Evolutionary conservation across 2,888 invertebrate species (phyloP), one percentile per base, ranked within the genome.

Genomic region (Gymnocheta viridis): DNA sequence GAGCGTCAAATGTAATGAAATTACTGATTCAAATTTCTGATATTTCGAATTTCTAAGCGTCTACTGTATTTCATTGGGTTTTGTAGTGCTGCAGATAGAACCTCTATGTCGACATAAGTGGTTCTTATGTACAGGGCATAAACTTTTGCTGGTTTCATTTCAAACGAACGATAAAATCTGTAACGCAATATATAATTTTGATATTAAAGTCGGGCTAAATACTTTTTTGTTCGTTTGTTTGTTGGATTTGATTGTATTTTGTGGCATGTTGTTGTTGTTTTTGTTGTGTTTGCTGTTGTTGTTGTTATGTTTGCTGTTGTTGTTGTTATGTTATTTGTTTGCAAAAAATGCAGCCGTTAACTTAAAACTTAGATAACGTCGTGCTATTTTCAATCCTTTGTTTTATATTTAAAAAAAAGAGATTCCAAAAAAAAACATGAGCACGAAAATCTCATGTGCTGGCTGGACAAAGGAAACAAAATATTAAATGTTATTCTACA

Each of bases 381-480:
- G 81, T 82, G 81, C 62, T 64, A 56, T 76, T 69, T 82, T 32
- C 60, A 76, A 76, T 82, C 74, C 74, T 82, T 82, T 82, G 81
- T 76, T 82, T 74, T 74, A 69, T 69, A 62, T 17, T 14, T n/a
- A n/a, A n/a, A 44, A 64, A 66, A 64, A 44, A 38, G 1, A 49
- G 19, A 29, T 64, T 47, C 14, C 9, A 14, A 44, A 32, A 62
- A 66, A 73, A 73, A 64, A 69, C 74, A 74, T 74, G 74, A 82
- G 81, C 81, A 82, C 81, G 81, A 82, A 76, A 69, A 82, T 56
- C 27, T 62, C 44, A 70, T 76, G 74, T 64, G 81, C 69, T 82
- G 74, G 81, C 69, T 82, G 74, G 69, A 82, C 81, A 82, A 82
- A 82, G 54, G 69, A 76, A 82, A 62, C 74, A 56, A 82, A 76